Evolutionary conservation across 2,797 vertebrate species (phyloP).

Genomic region (Lophius americanus): DNA sequence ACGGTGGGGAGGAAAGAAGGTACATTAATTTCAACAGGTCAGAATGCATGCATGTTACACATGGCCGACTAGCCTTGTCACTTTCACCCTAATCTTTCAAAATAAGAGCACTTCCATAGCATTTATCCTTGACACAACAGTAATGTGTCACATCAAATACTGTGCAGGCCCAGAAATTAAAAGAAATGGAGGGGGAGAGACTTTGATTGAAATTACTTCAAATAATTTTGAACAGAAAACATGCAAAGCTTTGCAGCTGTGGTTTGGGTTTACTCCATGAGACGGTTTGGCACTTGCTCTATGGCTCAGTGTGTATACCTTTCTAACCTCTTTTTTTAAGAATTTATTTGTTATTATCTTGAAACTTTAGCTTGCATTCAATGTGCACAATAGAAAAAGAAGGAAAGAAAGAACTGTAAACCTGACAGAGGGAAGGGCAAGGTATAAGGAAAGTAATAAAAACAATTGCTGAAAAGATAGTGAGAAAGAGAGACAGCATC

Average conservation of each 20-base stretch:
- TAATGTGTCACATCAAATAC: conserved; percentile 12
- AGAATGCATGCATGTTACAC: no score
- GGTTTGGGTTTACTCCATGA: neutral
- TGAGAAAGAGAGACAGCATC: conserved; percentile 1
- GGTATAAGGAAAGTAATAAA: neutral
- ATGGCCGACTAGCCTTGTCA: no score
- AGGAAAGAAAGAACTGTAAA: neutral
- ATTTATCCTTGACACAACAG: conserved; percentile 28
- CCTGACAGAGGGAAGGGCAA: no score
- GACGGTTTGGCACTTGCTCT: no score
- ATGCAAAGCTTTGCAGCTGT: conserved; percentile 14
- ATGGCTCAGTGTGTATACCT: no score
- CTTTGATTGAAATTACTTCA: conserved; percentile 49
- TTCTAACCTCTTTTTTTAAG: no score
- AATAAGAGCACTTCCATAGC: conserved; percentile 29
- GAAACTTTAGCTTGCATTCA: neutral
- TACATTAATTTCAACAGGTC: no score
- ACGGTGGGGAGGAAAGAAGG: no score
- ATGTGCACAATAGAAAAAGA: no score
- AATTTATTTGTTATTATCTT: neutral
- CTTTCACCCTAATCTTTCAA: no score
- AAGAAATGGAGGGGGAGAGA: conserved; percentile 29
- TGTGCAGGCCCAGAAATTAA: neutral
- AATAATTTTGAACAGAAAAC: conserved; percentile 35
- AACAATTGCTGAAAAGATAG: neutral